Evolutionary conservation across 2,113 vertebrate species (phyloP).

Genomic region (Hippolais icterina): DNA sequence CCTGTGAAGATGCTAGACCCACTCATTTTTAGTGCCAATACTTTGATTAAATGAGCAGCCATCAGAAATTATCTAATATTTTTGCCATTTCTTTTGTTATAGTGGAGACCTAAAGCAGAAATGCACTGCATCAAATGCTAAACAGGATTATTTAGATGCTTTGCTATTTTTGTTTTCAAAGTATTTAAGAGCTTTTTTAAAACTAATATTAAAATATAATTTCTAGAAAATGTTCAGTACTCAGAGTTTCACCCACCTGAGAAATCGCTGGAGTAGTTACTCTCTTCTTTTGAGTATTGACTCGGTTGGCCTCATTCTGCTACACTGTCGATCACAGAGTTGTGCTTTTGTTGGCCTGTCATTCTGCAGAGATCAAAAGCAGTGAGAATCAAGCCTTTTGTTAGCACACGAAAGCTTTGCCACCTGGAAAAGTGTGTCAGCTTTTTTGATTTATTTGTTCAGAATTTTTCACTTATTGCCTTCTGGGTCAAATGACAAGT

Average conservation of each 20-base stretch:
- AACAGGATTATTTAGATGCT: not conserved
- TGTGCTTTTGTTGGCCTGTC: not conserved
- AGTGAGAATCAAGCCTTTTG: constrained; percentile 17
- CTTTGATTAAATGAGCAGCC: not conserved
- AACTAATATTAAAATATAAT: not conserved
- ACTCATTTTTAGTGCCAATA: not conserved
- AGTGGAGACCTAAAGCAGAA: not conserved
- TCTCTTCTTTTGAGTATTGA: not conserved
- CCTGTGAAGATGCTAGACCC: not conserved
- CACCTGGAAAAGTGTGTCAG: not conserved
- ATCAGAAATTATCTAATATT: not conserved
- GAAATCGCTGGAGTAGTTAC: not conserved
- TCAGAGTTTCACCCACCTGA: not conserved
- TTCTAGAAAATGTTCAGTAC: not conserved
- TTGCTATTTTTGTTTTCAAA: not conserved
- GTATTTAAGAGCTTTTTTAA: not conserved
- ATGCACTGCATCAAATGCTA: rapidly evolving
- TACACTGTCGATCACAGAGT: not conserved
- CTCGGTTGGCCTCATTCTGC: constrained; percentile 22
- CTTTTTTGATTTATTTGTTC: constrained; percentile 40
- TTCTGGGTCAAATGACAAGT: constrained; percentile 53
- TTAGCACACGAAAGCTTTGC: not conserved
- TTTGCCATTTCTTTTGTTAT: not conserved
- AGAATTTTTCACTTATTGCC: constrained; percentile 32
- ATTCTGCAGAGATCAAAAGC: constrained; percentile 31